Conservation (phyloP, 2,113 vertebrate species). For the Gasterosteus nipponicus region DNA sequence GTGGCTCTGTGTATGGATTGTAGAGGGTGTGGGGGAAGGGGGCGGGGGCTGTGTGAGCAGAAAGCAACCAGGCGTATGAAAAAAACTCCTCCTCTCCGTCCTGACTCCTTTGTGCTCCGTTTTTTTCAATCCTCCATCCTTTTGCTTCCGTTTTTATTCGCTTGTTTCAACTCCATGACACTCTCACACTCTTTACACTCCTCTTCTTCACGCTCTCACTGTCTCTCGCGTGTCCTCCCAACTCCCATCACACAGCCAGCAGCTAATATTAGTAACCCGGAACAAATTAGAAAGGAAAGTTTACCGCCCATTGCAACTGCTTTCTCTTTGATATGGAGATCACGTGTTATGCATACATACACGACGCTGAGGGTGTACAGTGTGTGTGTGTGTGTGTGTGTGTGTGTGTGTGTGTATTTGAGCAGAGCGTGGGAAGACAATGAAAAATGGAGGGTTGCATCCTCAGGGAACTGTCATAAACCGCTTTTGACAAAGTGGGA, state of each 20-base stretch:
- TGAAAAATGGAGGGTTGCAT: constrained; percentile 66
- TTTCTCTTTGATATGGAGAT: constrained; percentile 81
- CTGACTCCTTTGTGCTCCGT: constrained; percentile 46
- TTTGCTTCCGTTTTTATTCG: constrained; percentile 58
- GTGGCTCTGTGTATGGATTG: constrained; percentile 4
- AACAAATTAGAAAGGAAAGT: constrained; percentile 74
- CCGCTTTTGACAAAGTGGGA: constrained; percentile 57
- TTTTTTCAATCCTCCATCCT: constrained; percentile 29
- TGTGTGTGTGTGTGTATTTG: constrained; percentile 10
- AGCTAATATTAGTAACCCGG: constrained; percentile 73
- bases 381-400: background rate
- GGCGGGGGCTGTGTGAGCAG: constrained; percentile 37
- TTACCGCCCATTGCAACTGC: constrained; percentile 66
- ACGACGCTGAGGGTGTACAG: background rate
- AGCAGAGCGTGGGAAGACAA: constrained; percentile 59
- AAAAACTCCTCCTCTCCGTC: constrained; percentile 40
- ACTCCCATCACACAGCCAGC: constrained; percentile 43
- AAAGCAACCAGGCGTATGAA: constrained; percentile 64
- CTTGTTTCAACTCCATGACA: constrained; percentile 17
- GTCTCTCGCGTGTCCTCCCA: constrained; percentile 63
- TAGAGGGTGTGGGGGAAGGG: background rate
- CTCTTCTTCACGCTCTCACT: background rate
- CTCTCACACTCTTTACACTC: constrained; percentile 5
- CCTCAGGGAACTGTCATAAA: constrained; percentile 64
- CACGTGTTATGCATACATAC: constrained; percentile 35